Evolutionary conservation across 1,140 invertebrate species (phyloP).

Genomic region (Luehdorfia chinensis): DNA sequence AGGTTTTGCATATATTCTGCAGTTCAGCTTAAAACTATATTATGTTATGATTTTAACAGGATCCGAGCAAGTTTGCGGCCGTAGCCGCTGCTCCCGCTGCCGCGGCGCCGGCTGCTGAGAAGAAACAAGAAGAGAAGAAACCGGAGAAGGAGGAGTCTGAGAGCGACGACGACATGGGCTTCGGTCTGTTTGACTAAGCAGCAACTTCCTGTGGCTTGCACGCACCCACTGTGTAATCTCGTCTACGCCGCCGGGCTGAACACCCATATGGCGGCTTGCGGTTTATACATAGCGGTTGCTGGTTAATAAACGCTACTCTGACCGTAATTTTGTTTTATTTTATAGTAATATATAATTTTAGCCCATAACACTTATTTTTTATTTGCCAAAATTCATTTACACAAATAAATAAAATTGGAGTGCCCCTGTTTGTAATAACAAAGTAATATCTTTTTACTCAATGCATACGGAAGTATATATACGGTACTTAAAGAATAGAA

Average conservation of each 20-base stretch:
- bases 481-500: no score
- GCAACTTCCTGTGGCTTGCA: slow-evolving; percentile 22
- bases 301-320: slow-evolving; percentile 34
- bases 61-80: slow-evolving; percentile 94
- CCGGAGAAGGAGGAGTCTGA: slow-evolving; percentile 88
- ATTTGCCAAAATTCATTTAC: no score
- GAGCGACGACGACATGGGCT: slow-evolving; percentile 98
- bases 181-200: slow-evolving; percentile 95
- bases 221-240: slow-evolving; percentile 15
- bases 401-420: no score
- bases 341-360: slow-evolving; percentile 19
- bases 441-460: no score
- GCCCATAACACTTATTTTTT: not conserved
- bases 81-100: slow-evolving; percentile 81
- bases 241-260: slow-evolving; percentile 50
- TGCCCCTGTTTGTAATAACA: no score
- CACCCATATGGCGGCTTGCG: slow-evolving; percentile 47
- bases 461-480: no score
- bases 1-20: no score
- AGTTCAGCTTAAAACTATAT: no score
- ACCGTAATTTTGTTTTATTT: slow-evolving; percentile 26
- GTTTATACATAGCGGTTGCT: slow-evolving; percentile 24
- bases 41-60: no score
- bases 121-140: slow-evolving; percentile 86
- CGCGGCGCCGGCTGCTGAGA: slow-evolving; percentile 78